These are phyloP conservation scores for Ailurus styani DNA, from an alignment of 2,113 vertebrate genomes.

Conservation along the genomic window DNA sequence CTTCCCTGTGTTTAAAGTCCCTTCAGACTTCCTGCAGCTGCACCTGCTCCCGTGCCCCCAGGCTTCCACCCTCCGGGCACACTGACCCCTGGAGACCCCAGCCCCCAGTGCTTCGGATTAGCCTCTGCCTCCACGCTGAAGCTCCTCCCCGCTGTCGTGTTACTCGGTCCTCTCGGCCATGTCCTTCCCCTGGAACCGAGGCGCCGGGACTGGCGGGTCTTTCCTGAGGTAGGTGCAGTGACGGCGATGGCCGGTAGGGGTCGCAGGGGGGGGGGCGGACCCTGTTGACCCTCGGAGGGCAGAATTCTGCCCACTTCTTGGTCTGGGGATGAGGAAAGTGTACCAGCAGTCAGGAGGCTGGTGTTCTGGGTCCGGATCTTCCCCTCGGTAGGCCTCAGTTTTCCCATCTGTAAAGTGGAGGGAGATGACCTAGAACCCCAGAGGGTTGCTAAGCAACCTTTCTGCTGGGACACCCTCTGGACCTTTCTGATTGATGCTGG, in stretches of 20 bases:
- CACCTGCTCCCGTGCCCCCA: background rate
- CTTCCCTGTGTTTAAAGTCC: background rate
- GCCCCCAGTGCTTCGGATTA: background rate
- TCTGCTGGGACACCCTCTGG: too few species aligned
- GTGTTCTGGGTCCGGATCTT: background rate
- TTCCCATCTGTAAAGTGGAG: background rate
- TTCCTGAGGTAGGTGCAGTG: constrained; percentile 16
- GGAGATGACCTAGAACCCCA: background rate
- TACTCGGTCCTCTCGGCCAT: background rate
- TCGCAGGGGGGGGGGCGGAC: accelerated
- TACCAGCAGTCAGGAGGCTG: background rate
- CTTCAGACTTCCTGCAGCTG: background rate
- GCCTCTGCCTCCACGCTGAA: background rate
- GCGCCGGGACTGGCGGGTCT: background rate
- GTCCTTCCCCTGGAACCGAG: background rate
- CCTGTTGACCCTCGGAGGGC: accelerated
- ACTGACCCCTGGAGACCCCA: background rate
- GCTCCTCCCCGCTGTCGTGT: accelerated
- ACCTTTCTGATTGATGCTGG: background rate
- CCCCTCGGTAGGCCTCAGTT: background rate
- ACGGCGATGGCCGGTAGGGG: background rate
- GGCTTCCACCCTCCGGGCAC: background rate
- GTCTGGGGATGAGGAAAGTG: background rate
- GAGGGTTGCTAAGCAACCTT: background rate
- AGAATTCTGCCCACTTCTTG: background rate